Evolutionary conservation across 2,113 vertebrate genomes (phyloP).

Genomic region (Entomyzon cyanotis): DNA sequence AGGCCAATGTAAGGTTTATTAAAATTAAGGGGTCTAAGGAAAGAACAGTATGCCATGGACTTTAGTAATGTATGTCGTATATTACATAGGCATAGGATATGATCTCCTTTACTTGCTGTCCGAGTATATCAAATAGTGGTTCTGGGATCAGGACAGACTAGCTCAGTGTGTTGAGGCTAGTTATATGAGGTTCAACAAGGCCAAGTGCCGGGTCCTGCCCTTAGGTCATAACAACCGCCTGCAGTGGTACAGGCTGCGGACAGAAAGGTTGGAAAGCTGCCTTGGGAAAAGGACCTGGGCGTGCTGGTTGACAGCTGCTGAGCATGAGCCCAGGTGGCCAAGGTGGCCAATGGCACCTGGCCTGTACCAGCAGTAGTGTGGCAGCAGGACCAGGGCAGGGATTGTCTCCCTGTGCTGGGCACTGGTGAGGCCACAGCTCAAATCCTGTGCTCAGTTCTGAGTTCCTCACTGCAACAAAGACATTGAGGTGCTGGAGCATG

Average conservation of each 20-base stretch:
- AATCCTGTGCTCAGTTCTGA: not conserved
- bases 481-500: accelerated
- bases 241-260: not conserved
- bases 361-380: accelerated
- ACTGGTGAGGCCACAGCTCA: accelerated
- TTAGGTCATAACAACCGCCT: not conserved
- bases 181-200: not conserved
- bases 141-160: not conserved
- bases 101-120: not conserved
- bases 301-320: not conserved
- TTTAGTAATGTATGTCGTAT: not conserved
- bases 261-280: not conserved
- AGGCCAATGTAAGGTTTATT: not conserved
- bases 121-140: not conserved
- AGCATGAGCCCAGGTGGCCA: not conserved
- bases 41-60: not conserved
- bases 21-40: not conserved
- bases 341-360: accelerated
- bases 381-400: not conserved
- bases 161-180: not conserved
- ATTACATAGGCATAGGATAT: not conserved
- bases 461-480: not conserved
- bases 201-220: not conserved
- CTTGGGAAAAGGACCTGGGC: not conserved
- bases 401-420: not conserved